Evolutionary conservation across 2,113 vertebrate genomes (phyloP).

Genomic region (Catagonus wagneri): DNA sequence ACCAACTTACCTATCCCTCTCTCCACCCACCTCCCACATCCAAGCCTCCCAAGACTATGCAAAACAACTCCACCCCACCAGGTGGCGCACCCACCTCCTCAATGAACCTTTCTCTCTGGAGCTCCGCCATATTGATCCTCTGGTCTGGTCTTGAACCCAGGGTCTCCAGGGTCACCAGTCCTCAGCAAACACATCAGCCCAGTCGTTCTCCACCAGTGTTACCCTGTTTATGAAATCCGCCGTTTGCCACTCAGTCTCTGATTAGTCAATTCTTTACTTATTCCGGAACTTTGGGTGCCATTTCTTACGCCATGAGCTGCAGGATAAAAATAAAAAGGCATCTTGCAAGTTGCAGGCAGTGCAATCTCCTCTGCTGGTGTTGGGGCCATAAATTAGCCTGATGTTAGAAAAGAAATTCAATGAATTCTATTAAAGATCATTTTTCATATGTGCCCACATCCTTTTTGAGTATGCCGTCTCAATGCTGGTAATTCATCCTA

Average conservation of each 20-base stretch:
- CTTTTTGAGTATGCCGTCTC: rapidly evolving
- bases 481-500: neutral
- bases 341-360: rapidly evolving
- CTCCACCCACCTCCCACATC: no score
- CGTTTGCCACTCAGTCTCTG: neutral
- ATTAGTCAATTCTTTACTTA: neutral
- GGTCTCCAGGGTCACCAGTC: neutral
- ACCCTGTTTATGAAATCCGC: rapidly evolving
- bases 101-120: rapidly evolving
- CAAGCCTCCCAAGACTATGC: rapidly evolving
- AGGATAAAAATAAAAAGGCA: neutral
- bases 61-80: neutral
- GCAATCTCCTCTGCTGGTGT: neutral
- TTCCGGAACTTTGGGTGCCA: neutral
- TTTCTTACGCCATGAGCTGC: neutral
- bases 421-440: rapidly evolving
- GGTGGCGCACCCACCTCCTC: neutral
- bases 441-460: rapidly evolving
- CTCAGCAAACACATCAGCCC: no score
- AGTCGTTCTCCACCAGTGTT: rapidly evolving
- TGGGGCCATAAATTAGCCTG: rapidly evolving
- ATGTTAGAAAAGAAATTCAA: neutral
- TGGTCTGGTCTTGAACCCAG: neutral
- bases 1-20: neutral
- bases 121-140: rapidly evolving